Conservation (phyloP, 1,140 invertebrate genomes). For the Drosophila persimilis region DNA sequence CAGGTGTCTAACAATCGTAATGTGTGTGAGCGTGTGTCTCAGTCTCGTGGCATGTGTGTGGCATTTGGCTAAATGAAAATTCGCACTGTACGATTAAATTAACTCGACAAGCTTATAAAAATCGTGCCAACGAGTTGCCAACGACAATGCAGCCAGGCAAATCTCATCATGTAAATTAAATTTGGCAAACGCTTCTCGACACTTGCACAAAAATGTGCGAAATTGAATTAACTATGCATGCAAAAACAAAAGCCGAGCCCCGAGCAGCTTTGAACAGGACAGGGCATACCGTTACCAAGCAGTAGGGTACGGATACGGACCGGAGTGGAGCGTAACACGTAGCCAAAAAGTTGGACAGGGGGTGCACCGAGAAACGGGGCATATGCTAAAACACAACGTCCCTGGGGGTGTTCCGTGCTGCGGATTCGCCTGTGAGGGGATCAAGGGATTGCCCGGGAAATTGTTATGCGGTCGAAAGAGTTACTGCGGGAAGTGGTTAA, state of each 20-base stretch:
- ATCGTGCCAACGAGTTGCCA: constrained; percentile 76
- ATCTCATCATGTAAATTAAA: constrained; percentile 81
- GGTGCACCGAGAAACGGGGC: constrained; percentile 18
- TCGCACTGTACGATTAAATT: constrained; percentile 73
- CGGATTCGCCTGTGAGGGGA: constrained; percentile 22
- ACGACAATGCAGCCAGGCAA: constrained; percentile 72
- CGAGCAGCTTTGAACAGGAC: constrained; percentile 16
- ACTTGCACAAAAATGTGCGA: constrained; percentile 77
- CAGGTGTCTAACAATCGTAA: constrained; percentile 45
- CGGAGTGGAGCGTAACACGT: constrained; percentile 43
- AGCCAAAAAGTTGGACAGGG: constrained; percentile 53
- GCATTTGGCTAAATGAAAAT: constrained; percentile 65
- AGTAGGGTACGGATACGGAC: constrained; percentile 2
- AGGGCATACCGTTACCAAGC: neutral
- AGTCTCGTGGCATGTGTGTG: constrained; percentile 20
- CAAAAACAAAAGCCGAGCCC: constrained; percentile 53
- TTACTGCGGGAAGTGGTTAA: constrained; percentile 10
- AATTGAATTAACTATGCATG: constrained; percentile 81
- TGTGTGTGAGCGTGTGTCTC: constrained; percentile 8
- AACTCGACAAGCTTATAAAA: constrained; percentile 74
- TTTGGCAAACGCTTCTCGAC: constrained; percentile 76
- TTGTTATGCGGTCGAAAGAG: constrained; percentile 19
- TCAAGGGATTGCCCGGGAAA: constrained; percentile 38
- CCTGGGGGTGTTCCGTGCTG: constrained; percentile 31
- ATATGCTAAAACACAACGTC: constrained; percentile 36